Conservation (phyloP, 2,113 vertebrate species). For the Sylvilagus bachmani region DNA sequence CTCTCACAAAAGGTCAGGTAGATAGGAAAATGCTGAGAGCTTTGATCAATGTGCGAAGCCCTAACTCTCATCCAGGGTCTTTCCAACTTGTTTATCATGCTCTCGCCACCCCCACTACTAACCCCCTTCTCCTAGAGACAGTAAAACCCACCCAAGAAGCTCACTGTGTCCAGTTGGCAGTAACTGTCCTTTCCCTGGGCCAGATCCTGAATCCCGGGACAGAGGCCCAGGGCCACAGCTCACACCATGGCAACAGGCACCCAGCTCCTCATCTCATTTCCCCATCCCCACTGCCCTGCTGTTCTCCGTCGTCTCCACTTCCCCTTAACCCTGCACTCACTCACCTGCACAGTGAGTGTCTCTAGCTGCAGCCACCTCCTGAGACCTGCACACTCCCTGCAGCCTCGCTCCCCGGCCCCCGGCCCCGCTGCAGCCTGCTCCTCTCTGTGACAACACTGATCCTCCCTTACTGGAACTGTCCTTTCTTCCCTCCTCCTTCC, state of each 20-base stretch:
- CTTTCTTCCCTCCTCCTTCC: not conserved
- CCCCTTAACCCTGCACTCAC: not conserved
- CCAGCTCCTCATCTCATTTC: not conserved
- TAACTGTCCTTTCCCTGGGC: conserved; percentile 38
- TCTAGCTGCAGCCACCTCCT: not conserved
- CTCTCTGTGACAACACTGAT: not conserved
- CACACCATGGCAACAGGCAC: conserved; percentile 67
- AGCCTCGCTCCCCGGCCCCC: not conserved
- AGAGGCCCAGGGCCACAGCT: conserved; percentile 67
- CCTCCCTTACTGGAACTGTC: not conserved
- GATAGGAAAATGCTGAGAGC: not conserved
- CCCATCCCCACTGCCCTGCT: not conserved
- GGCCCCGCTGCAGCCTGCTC: not conserved
- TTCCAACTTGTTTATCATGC: conserved; percentile 57
- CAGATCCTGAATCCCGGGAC: conserved; percentile 74
- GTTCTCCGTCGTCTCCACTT: not conserved
- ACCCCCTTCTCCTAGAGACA: conserved; percentile 44
- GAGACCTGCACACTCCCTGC: not conserved
- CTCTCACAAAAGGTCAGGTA: not conserved
- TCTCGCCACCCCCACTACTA: no score
- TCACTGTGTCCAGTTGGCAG: conserved; percentile 75
- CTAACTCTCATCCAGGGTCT: not conserved
- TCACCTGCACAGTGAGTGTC: no score
- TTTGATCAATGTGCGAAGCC: not conserved
- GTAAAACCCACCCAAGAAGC: conserved; percentile 79